A percentile compares a stretch with the other conserved stretches of the same genome.
Evolutionary conservation across 92 coral and sea anemone species (phyloP).

Genomic region (Porites rus): DNA sequence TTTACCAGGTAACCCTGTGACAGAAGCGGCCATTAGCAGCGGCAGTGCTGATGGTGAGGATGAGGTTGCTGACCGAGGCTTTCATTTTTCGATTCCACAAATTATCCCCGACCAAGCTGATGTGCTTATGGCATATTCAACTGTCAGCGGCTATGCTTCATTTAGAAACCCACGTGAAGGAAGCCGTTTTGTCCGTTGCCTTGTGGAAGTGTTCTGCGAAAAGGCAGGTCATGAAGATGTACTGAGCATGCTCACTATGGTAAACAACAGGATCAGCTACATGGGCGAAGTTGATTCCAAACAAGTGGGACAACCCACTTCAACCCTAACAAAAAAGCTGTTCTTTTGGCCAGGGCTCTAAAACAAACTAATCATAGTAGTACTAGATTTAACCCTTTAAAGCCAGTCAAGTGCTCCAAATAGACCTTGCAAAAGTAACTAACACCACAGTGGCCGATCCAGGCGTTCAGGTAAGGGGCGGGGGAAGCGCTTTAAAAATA

Average conservation of each 20-base stretch:
- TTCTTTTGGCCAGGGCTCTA: slow-evolving; percentile 83
- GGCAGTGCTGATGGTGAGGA: background rate
- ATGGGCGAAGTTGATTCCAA: slow-evolving; percentile 59
- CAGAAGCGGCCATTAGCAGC: background rate
- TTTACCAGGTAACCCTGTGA: background rate
- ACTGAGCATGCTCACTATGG: slow-evolving; percentile 85
- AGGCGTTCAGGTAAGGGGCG: too few species aligned
- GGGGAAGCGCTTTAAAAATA: too few species aligned
- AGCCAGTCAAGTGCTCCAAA: background rate
- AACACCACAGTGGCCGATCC: too few species aligned
- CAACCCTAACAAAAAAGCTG: slow-evolving; percentile 80
- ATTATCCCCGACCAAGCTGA: slow-evolving; percentile 75
- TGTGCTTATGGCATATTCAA: slow-evolving; percentile 79
- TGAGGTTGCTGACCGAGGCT: slow-evolving; percentile 2
- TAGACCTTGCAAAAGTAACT: background rate
- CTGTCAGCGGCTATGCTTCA: slow-evolving; percentile 73
- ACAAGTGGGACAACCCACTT: slow-evolving; percentile 80
- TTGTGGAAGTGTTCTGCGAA: slow-evolving; percentile 68
- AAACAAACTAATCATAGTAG: background rate
- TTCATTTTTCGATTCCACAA: background rate
- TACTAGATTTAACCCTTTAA: background rate
- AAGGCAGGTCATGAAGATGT: slow-evolving; percentile 77
- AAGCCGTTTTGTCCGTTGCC: slow-evolving; percentile 77
- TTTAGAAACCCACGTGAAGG: slow-evolving; percentile 64
- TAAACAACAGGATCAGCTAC: slow-evolving; percentile 51